Percentiles rank a stretch among this genome's conserved stretches.
These are phyloP conservation scores for Colaptes auratus DNA, from an alignment of 2,113 vertebrate genomes.

Conservation along the genomic window DNA sequence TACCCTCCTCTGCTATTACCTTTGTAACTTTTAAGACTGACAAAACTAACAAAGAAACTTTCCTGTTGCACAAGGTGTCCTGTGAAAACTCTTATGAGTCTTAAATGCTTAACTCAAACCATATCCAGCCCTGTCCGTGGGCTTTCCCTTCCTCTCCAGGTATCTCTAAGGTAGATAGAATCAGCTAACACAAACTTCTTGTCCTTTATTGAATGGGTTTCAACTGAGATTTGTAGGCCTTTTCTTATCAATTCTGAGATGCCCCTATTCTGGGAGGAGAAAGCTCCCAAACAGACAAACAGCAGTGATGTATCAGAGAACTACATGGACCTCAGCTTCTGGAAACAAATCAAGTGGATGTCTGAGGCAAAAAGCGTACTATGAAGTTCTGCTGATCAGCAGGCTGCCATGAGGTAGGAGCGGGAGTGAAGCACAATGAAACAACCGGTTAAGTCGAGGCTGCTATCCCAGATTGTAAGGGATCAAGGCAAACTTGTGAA, in stretches of 20 bases:
- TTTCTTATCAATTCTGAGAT: background rate
- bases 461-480: background rate
- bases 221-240: background rate
- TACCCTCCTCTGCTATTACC: background rate
- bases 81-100: background rate
- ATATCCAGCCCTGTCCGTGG: rapidly evolving
- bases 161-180: background rate
- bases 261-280: background rate
- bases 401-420: rapidly evolving
- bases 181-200: background rate
- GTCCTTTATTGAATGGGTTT: background rate
- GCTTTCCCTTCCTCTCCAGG: background rate
- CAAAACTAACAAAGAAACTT: background rate
- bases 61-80: background rate
- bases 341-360: background rate
- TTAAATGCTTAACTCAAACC: background rate
- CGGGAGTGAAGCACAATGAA: background rate
- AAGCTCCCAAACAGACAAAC: rapidly evolving
- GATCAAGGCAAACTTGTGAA: background rate
- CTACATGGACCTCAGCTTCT: background rate
- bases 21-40: background rate
- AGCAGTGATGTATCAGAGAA: background rate
- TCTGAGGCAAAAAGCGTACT: background rate
- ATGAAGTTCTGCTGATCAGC: background rate
- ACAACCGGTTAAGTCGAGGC: background rate